Evolutionary conservation across 2,888 invertebrate species (phyloP).

Genomic region (Apantesis nais): DNA sequence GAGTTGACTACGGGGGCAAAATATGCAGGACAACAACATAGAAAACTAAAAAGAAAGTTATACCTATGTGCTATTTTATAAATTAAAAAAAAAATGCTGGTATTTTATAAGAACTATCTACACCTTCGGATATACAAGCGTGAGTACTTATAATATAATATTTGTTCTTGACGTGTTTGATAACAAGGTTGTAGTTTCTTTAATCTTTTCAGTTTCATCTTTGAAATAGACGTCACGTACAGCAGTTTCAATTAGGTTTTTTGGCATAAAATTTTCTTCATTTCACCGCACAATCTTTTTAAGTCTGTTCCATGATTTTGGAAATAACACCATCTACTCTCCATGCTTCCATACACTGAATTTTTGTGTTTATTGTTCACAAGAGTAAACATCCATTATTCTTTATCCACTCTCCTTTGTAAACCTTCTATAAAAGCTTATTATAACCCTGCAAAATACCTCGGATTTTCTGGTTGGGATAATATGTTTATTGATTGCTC

Average conservation of each 20-base stretch:
- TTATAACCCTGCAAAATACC: background rate
- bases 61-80: no score
- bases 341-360: background rate
- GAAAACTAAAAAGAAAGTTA: no score
- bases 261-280: background rate
- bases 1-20: no score
- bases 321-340: background rate
- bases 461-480: background rate
- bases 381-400: constrained; percentile 1
- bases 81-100: no score
- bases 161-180: background rate
- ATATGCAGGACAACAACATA: no score
- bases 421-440: background rate
- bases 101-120: no score
- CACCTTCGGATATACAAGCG: background rate
- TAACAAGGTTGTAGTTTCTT: background rate
- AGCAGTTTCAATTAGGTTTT: background rate
- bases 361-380: background rate
- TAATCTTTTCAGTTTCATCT: background rate
- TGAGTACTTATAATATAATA: no score
- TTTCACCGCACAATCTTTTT: background rate
- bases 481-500: background rate
- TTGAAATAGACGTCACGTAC: background rate
- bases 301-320: background rate
- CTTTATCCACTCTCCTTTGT: background rate